A percentile compares a stretch with the other conserved stretches of the same genome.
Conservation (phyloP, 1,140 invertebrate genomes). For the Papilio aristodemus region DNA sequence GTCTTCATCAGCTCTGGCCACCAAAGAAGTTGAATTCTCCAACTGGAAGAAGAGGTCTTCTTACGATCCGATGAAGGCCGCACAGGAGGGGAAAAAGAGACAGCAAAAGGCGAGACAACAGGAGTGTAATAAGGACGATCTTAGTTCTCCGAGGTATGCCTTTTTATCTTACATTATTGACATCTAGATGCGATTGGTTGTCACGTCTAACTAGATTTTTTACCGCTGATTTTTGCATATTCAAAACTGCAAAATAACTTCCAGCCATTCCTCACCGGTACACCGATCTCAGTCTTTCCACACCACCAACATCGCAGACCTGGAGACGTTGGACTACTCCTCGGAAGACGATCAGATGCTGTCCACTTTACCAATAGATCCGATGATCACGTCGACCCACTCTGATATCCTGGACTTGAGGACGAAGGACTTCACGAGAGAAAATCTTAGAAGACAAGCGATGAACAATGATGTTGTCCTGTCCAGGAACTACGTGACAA, state of each 20-base stretch:
- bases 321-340: constrained; percentile 65
- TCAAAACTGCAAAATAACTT: constrained; percentile 35
- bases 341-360: constrained; percentile 62
- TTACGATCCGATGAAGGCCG: constrained; percentile 92
- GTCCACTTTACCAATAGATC: constrained; percentile 56
- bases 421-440: constrained; percentile 44
- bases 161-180: constrained; percentile 21
- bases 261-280: constrained; percentile 75
- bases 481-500: constrained; percentile 64
- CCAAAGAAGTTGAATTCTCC: constrained; percentile 87
- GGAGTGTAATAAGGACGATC: constrained; percentile 70
- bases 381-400: constrained; percentile 68
- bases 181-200: neutral
- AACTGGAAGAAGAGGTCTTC: constrained; percentile 93
- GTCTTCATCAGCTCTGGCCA: constrained; percentile 63
- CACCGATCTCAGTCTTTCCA: constrained; percentile 78
- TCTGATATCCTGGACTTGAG: constrained; percentile 66
- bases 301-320: constrained; percentile 64
- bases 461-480: constrained; percentile 62
- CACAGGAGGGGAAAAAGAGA: constrained; percentile 85
- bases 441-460: constrained; percentile 55
- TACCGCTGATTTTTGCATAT: too few relatives aligned
- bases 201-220: too few relatives aligned
- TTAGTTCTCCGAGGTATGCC: constrained; percentile 72
- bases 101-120: constrained; percentile 70